A percentile compares a stretch with the other conserved stretches of the same genome.
These are phyloP conservation scores for Himalopsyche anomala DNA, from an alignment of 2,888 invertebrate species.

Conservation along the genomic window DNA sequence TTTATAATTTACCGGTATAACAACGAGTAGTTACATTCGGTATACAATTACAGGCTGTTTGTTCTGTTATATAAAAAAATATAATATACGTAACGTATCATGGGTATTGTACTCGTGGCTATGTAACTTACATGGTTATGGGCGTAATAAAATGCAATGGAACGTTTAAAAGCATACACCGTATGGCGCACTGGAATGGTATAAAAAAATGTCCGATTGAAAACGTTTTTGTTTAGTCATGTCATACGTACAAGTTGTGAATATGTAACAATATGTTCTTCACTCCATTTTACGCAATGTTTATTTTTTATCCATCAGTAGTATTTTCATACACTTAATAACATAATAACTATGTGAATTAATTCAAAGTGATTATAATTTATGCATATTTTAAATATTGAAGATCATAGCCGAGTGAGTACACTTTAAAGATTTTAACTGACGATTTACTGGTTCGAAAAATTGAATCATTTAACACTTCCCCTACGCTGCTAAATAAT, in stretches of 20 bases:
- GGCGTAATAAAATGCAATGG: constrained; percentile 9
- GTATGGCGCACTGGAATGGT: neutral
- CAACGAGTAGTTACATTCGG: neutral
- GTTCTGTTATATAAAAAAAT: neutral
- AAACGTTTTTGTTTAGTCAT: neutral
- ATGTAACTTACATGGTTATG: neutral
- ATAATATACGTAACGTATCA: neutral
- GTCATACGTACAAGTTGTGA: neutral
- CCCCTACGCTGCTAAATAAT: no score
- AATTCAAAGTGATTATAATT: no score
- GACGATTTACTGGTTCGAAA: no score
- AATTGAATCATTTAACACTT: no score
- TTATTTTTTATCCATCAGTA: neutral
- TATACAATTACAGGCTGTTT: constrained; percentile 14
- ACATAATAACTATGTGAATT: no score
- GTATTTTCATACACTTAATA: no score
- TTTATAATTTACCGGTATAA: neutral
- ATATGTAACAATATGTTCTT: neutral
- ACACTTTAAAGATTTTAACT: no score
- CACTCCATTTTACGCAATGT: neutral
- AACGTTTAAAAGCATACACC: constrained; percentile 22
- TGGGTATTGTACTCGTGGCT: neutral
- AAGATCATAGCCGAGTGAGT: no score
- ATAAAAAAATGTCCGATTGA: constrained; percentile 4
- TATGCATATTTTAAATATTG: no score